Conservation (phyloP, 23 tunicate genomes). For the Ciona savignyi region DNA sequence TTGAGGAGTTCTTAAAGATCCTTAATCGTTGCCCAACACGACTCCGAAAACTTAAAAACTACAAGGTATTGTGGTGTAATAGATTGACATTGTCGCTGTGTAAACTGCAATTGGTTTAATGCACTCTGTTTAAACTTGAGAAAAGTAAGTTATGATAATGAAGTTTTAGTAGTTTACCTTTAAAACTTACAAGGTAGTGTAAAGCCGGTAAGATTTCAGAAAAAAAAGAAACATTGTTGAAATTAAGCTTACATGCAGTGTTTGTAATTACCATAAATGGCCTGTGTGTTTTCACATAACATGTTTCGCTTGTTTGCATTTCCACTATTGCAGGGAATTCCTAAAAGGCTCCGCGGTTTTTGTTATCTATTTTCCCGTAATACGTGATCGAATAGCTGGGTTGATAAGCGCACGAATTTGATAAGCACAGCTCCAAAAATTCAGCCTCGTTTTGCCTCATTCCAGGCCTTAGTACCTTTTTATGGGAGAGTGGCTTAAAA, state of each 20-base stretch:
- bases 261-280: too few species aligned
- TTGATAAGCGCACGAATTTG: neutral
- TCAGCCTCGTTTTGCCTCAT: neutral
- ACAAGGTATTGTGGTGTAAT: slow-evolving; percentile 29
- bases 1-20: slow-evolving; percentile 72
- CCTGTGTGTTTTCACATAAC: slow-evolving; percentile 7
- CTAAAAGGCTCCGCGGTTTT: neutral
- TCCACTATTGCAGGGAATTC: neutral
- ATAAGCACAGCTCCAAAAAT: neutral
- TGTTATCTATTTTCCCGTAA: neutral
- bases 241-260: too few species aligned
- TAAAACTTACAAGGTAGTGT: too few species aligned
- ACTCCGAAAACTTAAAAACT: slow-evolving; percentile 66
- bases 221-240: too few species aligned
- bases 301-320: slow-evolving; percentile 19
- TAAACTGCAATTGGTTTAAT: too few species aligned
- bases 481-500: neutral
- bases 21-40: slow-evolving; percentile 79
- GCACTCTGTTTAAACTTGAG: too few species aligned
- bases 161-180: too few species aligned
- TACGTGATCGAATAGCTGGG: neutral
- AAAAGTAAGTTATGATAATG: too few species aligned
- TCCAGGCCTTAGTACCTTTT: neutral
- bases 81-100: neutral
- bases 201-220: too few species aligned